Evolutionary conservation across 1,140 invertebrate genomes (phyloP).

Genomic region (Nilaparvata lugens): DNA sequence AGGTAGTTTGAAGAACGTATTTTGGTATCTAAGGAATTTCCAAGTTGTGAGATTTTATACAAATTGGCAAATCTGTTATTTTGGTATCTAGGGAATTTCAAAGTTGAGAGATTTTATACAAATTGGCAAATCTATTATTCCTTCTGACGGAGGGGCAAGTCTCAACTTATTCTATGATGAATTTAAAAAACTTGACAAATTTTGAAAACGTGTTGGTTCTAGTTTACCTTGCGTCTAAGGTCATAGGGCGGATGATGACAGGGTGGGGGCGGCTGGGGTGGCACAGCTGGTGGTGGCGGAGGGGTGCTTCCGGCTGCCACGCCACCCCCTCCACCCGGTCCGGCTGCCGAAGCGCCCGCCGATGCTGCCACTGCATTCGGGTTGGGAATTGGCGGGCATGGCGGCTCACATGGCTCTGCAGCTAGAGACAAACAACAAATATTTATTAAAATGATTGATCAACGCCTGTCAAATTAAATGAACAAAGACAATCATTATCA

Average conservation of each 20-base stretch:
- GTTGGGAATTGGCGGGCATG: conserved; percentile 44
- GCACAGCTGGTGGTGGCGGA: conserved; percentile 28
- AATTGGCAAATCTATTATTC: too few species aligned
- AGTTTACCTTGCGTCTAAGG: conserved; percentile 67
- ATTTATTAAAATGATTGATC: neutral
- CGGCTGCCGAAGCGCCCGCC: neutral
- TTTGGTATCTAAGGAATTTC: too few species aligned
- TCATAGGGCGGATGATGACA: conserved; percentile 74
- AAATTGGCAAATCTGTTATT: too few species aligned
- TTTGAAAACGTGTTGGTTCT: too few species aligned
- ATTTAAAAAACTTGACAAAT: too few species aligned
- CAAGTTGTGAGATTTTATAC: too few species aligned
- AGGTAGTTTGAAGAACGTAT: too few species aligned
- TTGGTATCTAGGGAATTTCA: too few species aligned
- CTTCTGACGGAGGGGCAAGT: too few species aligned
- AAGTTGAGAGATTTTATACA: too few species aligned
- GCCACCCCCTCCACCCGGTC: conserved; percentile 10
- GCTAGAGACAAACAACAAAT: conserved; percentile 28
- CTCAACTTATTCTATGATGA: too few species aligned
- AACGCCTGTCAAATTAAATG: neutral
- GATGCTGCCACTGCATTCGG: conserved; percentile 2
- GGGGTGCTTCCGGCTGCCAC: conserved; percentile 30
- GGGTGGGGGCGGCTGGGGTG: conserved; percentile 22
- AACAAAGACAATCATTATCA: too few species aligned
- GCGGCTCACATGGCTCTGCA: conserved; percentile 66